Evolutionary conservation across 2,113 vertebrate species (phyloP).

Genomic region (Cottus gobio): DNA sequence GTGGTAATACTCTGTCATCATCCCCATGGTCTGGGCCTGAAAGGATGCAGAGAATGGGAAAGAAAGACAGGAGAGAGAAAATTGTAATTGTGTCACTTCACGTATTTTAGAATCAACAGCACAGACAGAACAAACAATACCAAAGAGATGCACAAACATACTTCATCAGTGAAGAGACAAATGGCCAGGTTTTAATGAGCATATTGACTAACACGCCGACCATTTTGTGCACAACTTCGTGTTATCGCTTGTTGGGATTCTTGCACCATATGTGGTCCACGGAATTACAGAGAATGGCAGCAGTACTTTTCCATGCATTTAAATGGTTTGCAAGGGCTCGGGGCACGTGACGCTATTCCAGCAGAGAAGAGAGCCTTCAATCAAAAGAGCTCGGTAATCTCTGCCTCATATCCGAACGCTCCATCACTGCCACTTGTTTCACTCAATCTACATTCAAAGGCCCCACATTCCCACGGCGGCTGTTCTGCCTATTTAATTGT

Average conservation of each 20-base stretch:
- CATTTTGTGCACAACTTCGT: slow-evolving; percentile 16
- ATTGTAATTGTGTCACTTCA: slow-evolving; percentile 47
- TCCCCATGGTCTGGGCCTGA: slow-evolving; percentile 99
- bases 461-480: slow-evolving; percentile 61
- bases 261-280: slow-evolving; percentile 37
- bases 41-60: slow-evolving; percentile 33
- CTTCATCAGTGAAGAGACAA: neutral
- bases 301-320: slow-evolving; percentile 67
- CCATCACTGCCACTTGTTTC: slow-evolving; percentile 72
- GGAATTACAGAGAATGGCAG: slow-evolving; percentile 27
- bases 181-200: slow-evolving; percentile 41
- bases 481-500: slow-evolving; percentile 77
- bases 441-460: slow-evolving; percentile 74
- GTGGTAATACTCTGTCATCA: slow-evolving; percentile 99
- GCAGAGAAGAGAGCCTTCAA: slow-evolving; percentile 57
- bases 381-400: slow-evolving; percentile 69
- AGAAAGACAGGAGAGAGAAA: slow-evolving; percentile 39
- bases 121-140: slow-evolving; percentile 38
- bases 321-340: slow-evolving; percentile 56
- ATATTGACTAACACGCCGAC: slow-evolving; percentile 27
- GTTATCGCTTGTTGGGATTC: slow-evolving; percentile 4
- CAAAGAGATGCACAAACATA: slow-evolving; percentile 18
- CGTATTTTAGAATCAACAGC: slow-evolving; percentile 58
- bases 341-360: slow-evolving; percentile 32
- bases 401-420: slow-evolving; percentile 55